Evolutionary conservation across 37 sponge, comb jelly and placozoan genomes (phyloP), one percentile per base, ranked within the genome.

Genomic region (Cliona cf. orientalis): DNA sequence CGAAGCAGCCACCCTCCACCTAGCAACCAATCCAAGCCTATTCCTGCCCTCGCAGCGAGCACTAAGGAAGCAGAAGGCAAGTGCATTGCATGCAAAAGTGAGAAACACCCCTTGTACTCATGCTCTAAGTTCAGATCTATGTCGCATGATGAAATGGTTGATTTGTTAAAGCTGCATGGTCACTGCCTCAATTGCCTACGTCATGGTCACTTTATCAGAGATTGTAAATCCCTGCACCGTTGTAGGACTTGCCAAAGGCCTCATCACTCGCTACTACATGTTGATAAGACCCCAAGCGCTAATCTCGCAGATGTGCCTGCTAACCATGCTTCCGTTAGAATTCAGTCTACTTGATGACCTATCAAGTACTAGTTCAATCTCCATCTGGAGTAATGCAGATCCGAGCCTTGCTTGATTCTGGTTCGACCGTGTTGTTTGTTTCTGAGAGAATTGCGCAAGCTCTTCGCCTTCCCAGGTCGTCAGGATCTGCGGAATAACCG

Each of bases 331-430:
- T n/a, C n/a, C n/a, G n/a, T n/a, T n/a, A n/a, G n/a, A n/a, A n/a
- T n/a, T n/a, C n/a, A n/a, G n/a, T n/a, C n/a, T n/a, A n/a, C n/a
- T n/a, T n/a, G n/a, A n/a, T n/a, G n/a, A n/a, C n/a, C n/a, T n/a
- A n/a, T n/a, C n/a, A n/a, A n/a, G n/a, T n/a, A n/a, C 25, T 74
- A 35, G 57, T 74, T 2, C 37, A 49, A 49, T 35, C 75, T 57
- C 75, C 75, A 5, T 2, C 28, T 9, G 66, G 66, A 1, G 35
- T 32, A 46, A 41, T 82, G 34, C 41, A 71, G 33, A 46, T 64
- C 26, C 73, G 63, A 72, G 82, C 82, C 14, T 63, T 82, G 36
- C 58, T 80, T 12, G 79, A 78, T 40, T 36, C 66, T 43, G 79
- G 45, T 21, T 65, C 79, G 32, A 66, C 79, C 43, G 79, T 67